A percentile compares a stretch with the other conserved stretches of the same genome.
Conservation (phyloP, 2,888 invertebrate genomes). For the Pilophorus perplexus region DNA sequence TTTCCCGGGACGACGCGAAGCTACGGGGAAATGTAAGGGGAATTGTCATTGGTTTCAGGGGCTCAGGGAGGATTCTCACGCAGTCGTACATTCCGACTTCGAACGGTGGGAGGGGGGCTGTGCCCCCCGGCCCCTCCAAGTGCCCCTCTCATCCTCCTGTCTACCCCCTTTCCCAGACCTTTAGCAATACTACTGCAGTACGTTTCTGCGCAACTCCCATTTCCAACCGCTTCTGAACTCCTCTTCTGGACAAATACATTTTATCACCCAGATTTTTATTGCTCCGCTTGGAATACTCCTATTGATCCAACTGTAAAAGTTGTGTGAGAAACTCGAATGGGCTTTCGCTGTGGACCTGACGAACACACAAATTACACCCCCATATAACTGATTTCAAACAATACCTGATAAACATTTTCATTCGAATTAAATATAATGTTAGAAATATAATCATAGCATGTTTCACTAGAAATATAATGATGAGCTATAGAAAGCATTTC, state of each 20-base stretch:
- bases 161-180: conserved; percentile 7
- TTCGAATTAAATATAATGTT: no score
- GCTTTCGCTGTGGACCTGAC: no score
- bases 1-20: conserved; percentile 15
- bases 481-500: no score
- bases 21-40: conserved; percentile 2
- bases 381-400: no score
- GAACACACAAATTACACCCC: no score
- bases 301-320: background rate
- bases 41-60: conserved; percentile 19
- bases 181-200: conserved; percentile 28
- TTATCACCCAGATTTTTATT: conserved; percentile 17
- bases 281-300: background rate
- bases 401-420: no score
- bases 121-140: background rate
- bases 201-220: conserved; percentile 24
- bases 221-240: background rate
- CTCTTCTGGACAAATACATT: conserved; percentile 19
- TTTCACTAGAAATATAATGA: no score
- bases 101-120: background rate
- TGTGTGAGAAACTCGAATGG: no score
- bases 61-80: background rate
- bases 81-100: conserved; percentile 33
- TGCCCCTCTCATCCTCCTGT: background rate
- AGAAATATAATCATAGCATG: no score